These are phyloP conservation scores for Acanthisitta chloris DNA, from an alignment of 2,113 vertebrate species.

Conservation along the genomic window DNA sequence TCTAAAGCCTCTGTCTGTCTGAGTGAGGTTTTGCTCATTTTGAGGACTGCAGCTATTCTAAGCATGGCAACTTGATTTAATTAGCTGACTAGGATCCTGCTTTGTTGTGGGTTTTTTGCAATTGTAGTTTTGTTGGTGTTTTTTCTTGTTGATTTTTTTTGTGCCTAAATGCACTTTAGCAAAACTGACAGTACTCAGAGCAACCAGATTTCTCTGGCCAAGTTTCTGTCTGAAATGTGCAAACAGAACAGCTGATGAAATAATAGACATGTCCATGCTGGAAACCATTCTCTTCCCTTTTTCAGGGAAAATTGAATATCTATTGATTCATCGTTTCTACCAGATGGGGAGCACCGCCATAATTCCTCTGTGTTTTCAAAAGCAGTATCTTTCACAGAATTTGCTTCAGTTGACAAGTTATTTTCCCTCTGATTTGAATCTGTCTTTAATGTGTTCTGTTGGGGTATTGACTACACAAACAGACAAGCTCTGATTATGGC, in stretches of 20 bases:
- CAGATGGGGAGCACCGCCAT: slow-evolving; percentile 36
- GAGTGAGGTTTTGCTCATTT: slow-evolving; percentile 58
- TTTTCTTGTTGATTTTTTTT: not conserved
- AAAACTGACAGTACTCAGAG: slow-evolving; percentile 27
- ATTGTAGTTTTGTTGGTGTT: not conserved
- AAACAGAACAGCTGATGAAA: slow-evolving; percentile 43
- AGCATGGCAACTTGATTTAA: slow-evolving; percentile 41
- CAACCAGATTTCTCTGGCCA: not conserved
- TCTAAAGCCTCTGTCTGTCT: slow-evolving; percentile 42
- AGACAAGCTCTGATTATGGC: slow-evolving; percentile 37
- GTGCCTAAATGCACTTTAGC: not conserved
- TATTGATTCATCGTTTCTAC: slow-evolving; percentile 39
- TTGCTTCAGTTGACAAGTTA: slow-evolving; percentile 45
- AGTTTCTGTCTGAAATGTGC: slow-evolving; percentile 8
- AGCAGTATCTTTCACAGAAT: slow-evolving; percentile 17
- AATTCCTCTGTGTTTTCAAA: slow-evolving; percentile 15
- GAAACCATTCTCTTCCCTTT: slow-evolving; percentile 34
- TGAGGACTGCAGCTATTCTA: slow-evolving; percentile 1
- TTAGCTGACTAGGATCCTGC: slow-evolving; percentile 22
- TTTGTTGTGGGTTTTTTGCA: not conserved
- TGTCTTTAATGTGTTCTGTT: not conserved
- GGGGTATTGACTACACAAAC: not conserved
- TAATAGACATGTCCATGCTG: slow-evolving; percentile 17
- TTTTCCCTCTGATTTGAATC: slow-evolving; percentile 51
- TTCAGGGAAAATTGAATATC: slow-evolving; percentile 30